Percentiles rank a stretch among this genome's conserved stretches.
Evolutionary conservation across 2,888 invertebrate species (phyloP).

Genomic region (Aspidiotus destructor): DNA sequence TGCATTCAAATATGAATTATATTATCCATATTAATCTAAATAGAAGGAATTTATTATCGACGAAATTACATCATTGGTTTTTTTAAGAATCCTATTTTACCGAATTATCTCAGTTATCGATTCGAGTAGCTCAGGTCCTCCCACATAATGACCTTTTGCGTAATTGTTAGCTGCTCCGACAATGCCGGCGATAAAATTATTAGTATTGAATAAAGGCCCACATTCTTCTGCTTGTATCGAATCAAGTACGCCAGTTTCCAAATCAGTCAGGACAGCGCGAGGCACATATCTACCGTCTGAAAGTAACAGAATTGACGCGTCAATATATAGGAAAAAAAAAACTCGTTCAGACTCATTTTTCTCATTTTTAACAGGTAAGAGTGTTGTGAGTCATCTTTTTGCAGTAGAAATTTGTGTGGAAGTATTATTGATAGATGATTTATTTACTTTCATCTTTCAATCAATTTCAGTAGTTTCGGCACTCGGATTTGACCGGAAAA

Average conservation of each 20-base stretch:
- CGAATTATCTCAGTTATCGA: slow-evolving; percentile 17
- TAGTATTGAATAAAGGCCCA: slow-evolving; percentile 24
- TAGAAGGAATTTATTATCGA: not conserved
- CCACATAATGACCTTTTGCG: slow-evolving; percentile 27
- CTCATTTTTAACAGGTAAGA: no score
- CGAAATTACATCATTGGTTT: not conserved
- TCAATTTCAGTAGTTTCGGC: no score
- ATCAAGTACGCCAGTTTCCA: slow-evolving; percentile 24
- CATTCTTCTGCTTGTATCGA: slow-evolving; percentile 25
- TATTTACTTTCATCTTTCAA: no score
- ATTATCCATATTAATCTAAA: not conserved
- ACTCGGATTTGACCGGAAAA: no score
- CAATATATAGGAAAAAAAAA: not conserved
- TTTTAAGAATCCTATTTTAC: slow-evolving; percentile 18
- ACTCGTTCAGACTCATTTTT: not conserved
- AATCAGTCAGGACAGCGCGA: slow-evolving; percentile 21
- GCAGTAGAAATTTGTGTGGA: no score
- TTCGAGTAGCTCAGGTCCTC: slow-evolving; percentile 23
- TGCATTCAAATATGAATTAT: not conserved
- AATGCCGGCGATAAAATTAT: slow-evolving; percentile 26
- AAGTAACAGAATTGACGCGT: not conserved
- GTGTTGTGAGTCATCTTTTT: no score
- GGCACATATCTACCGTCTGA: slow-evolving; percentile 33
- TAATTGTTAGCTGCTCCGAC: slow-evolving; percentile 29
- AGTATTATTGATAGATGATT: no score